Evolutionary conservation across 2,113 vertebrate species (phyloP).

Genomic region (Hemiprocne comata): DNA sequence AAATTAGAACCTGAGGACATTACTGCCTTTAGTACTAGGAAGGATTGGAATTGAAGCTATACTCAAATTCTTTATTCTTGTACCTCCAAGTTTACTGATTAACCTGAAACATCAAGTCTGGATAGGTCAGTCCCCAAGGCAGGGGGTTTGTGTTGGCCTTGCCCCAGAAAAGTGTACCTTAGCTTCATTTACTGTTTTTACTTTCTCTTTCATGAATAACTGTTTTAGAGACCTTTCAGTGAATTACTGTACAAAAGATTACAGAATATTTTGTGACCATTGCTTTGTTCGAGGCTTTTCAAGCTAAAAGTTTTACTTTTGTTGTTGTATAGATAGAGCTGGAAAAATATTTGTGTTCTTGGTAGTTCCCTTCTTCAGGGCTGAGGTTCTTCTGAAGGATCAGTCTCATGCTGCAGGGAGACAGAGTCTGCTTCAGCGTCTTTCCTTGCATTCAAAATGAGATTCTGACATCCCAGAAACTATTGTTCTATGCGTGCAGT

Average conservation of each 20-base stretch:
- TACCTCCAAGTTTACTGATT: not conserved
- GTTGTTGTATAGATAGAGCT: not conserved
- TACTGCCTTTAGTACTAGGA: not conserved
- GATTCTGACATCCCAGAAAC: not conserved
- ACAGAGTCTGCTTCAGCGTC: not conserved
- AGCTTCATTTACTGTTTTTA: not conserved
- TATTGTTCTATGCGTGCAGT: not conserved
- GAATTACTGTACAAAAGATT: not conserved
- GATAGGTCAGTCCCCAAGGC: not conserved
- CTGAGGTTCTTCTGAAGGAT: not conserved
- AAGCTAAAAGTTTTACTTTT: not conserved
- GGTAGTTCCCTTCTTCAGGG: not conserved
- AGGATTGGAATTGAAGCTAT: not conserved
- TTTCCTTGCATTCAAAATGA: conserved; percentile 1
- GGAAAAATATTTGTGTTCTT: not conserved
- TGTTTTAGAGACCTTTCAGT: not conserved
- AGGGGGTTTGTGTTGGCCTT: not conserved
- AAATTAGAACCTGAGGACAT: not conserved
- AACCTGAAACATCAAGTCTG: not conserved
- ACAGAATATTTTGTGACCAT: not conserved
- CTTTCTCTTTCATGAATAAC: not conserved
- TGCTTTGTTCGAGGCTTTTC: not conserved
- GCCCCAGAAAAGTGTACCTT: not conserved
- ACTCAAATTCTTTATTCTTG: not conserved
- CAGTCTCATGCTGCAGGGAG: not conserved